Percentiles rank a stretch among this genome's conserved stretches.
These are phyloP conservation scores for Tholera decimalis DNA, from an alignment of 2,888 invertebrate genomes.

Conservation along the genomic window DNA sequence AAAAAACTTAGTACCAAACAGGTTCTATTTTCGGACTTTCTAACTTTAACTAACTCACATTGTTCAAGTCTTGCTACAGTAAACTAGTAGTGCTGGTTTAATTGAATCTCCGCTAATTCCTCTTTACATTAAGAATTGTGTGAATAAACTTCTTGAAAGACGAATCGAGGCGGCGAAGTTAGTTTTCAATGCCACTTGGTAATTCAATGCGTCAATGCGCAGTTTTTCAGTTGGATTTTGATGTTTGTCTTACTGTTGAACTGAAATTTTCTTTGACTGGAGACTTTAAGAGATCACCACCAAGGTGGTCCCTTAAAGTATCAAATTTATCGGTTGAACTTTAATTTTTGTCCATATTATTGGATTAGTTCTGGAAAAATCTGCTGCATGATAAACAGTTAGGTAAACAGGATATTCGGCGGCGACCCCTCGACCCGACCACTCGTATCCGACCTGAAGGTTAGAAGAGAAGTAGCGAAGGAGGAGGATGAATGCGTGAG, in stretches of 20 bases:
- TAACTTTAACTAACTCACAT: constrained; percentile 6
- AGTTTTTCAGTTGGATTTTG: not conserved
- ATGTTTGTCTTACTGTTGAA: not conserved
- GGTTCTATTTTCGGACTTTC: constrained; percentile 1
- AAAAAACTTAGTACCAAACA: not conserved
- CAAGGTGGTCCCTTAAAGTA: too few relatives aligned
- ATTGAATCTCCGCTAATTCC: constrained; percentile 48
- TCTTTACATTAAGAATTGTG: constrained; percentile 33
- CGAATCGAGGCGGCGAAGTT: constrained; percentile 21
- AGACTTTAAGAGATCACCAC: too few relatives aligned
- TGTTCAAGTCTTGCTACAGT: constrained; percentile 10
- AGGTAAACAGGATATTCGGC: too few relatives aligned
- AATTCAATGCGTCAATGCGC: constrained; percentile 12
- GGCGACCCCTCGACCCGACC: too few relatives aligned
- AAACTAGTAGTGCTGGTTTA: constrained; percentile 17
- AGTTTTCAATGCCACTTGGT: constrained; percentile 27
- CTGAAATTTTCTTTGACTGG: not conserved
- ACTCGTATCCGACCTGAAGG: too few relatives aligned
- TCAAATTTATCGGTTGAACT: too few relatives aligned
- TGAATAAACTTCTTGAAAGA: constrained; percentile 35
- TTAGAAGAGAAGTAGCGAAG: too few relatives aligned
- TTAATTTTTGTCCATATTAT: too few relatives aligned
- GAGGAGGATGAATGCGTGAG: too few relatives aligned
- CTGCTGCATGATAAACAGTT: too few relatives aligned
- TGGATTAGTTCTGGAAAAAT: too few relatives aligned